These are phyloP conservation scores for Erpornis zantholeuca DNA, from an alignment of 2,113 vertebrate species.

Conservation along the genomic window DNA sequence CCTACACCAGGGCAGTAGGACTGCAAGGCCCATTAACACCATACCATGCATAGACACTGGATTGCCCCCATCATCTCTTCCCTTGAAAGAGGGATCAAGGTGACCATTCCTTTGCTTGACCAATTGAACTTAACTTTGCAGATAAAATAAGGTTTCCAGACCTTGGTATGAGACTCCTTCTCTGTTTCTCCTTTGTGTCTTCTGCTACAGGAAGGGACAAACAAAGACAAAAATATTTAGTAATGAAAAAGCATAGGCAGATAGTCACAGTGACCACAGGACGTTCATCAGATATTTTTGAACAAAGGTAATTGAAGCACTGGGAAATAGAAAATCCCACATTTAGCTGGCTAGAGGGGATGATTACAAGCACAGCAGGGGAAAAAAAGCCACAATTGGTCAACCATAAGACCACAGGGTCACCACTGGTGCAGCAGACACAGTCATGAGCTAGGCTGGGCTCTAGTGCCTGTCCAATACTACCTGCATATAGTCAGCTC, in stretches of 20 bases:
- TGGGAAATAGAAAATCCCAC: background rate
- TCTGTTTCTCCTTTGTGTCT: background rate
- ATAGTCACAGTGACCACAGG: background rate
- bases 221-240: background rate
- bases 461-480: background rate
- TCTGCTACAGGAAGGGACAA: background rate
- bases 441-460: background rate
- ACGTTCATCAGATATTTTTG: background rate
- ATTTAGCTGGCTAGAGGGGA: background rate
- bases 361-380: background rate
- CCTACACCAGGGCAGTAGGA: background rate
- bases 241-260: background rate
- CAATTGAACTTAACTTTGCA: background rate
- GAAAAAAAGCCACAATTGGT: background rate
- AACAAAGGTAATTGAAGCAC: background rate
- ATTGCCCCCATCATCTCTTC: background rate
- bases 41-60: background rate
- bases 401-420: background rate
- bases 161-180: background rate
- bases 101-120: background rate
- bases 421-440: background rate
- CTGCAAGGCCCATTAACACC: background rate
- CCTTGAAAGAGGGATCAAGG: background rate
- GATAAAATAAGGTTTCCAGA: background rate
- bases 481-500: slow-evolving; percentile 31